phyloP scores from a whole-genome alignment of 2,113 vertebrate species.

The Rana temporaria region DNA sequence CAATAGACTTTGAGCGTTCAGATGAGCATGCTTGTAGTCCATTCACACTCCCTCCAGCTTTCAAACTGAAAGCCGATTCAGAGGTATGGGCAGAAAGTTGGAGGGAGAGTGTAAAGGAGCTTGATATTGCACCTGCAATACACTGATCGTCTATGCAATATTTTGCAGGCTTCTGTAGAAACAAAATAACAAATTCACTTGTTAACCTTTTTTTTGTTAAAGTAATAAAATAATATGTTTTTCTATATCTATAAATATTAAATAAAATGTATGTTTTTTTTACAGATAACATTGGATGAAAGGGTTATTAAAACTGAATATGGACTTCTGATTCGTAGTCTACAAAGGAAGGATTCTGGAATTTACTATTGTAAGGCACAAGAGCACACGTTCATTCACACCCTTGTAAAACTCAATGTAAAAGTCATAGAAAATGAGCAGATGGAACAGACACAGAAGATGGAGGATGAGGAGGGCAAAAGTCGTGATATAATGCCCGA shows the following conservation, averaged over 20 bases:
- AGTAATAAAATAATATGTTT: too few species aligned
- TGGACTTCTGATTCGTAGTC: slow-evolving; percentile 89
- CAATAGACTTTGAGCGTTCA: too few species aligned
- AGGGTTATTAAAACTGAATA: slow-evolving; percentile 87
- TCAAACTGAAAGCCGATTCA: too few species aligned
- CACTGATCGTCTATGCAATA: too few species aligned
- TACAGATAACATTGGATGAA: slow-evolving; percentile 87
- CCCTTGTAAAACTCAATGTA: slow-evolving; percentile 82
- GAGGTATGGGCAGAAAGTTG: too few species aligned
- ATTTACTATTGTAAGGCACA: slow-evolving; percentile 89
- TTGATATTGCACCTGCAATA: too few species aligned
- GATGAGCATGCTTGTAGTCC: too few species aligned
- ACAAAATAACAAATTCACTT: too few species aligned
- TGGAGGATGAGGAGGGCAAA: slow-evolving; percentile 72
- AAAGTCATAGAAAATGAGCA: slow-evolving; percentile 86
- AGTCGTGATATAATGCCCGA: slow-evolving; percentile 78
- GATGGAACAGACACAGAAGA: slow-evolving; percentile 79
- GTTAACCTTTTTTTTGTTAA: too few species aligned
- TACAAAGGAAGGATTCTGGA: slow-evolving; percentile 84
- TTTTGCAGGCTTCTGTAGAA: too few species aligned
- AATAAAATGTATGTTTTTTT: slow-evolving; percentile 4
- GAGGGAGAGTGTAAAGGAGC: too few species aligned
- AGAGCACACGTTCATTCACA: slow-evolving; percentile 90
- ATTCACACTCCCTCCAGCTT: too few species aligned
- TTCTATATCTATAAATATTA: neutral